Percentiles rank a stretch among this genome's conserved stretches.
Evolutionary conservation across 2,888 invertebrate species (phyloP).

Genomic region (Himalopsyche tibetana): DNA sequence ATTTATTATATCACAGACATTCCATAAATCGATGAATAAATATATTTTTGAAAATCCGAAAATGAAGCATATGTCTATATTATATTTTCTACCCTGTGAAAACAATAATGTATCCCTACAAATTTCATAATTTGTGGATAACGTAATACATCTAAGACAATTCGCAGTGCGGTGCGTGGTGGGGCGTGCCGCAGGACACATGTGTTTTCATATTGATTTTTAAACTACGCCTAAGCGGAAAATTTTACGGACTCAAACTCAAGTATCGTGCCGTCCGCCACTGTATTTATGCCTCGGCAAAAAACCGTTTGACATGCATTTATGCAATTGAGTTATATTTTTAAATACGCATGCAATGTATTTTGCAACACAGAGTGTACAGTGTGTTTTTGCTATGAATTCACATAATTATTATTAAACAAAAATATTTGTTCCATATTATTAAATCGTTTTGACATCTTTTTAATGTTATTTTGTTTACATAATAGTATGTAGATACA

Average conservation of each 20-base stretch:
- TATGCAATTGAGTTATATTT: too few species aligned
- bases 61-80: too few species aligned
- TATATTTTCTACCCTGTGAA: too few species aligned
- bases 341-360: background rate
- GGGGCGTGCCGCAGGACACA: slow-evolving; percentile 24
- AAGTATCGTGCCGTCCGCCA: background rate
- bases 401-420: background rate
- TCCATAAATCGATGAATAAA: too few species aligned
- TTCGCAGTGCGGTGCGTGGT: slow-evolving; percentile 35
- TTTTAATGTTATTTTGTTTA: too few species aligned
- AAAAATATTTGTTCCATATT: background rate
- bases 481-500: too few species aligned
- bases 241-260: background rate
- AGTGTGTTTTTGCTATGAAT: background rate
- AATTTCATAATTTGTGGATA: too few species aligned
- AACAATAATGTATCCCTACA: too few species aligned
- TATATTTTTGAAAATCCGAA: too few species aligned
- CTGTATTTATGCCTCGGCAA: background rate
- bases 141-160: background rate
- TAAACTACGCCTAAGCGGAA: background rate
- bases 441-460: background rate
- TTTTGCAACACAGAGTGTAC: background rate
- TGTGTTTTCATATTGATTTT: slow-evolving; percentile 26
- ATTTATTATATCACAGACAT: too few species aligned
- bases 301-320: background rate